These are phyloP conservation scores for Macropis europaea DNA, from an alignment of 2,888 invertebrate species.

Conservation along the genomic window DNA sequence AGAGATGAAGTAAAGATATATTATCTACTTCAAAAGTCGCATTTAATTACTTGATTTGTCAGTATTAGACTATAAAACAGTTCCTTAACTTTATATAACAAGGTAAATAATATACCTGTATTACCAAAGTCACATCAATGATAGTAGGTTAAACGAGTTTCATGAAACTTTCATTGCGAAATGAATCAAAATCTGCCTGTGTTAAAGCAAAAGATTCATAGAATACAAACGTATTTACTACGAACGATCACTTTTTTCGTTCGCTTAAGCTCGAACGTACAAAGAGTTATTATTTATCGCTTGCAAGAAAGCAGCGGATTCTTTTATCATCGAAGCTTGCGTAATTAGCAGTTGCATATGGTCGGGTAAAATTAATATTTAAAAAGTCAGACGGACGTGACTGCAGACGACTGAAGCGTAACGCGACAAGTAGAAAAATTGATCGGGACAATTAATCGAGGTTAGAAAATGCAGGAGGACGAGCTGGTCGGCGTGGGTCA, in stretches of 20 bases:
- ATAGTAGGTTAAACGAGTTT: neutral
- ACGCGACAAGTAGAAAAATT: constrained; percentile 22
- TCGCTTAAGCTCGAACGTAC: neutral
- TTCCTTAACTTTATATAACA: constrained; percentile 30
- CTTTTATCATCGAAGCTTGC: neutral
- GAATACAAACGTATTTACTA: constrained; percentile 3
- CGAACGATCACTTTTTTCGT: neutral
- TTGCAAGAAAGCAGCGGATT: neutral
- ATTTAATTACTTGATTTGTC: too few species aligned
- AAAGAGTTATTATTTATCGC: neutral
- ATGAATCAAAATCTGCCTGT: neutral
- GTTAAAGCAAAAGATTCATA: neutral
- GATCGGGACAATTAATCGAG: neutral
- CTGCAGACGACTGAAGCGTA: neutral
- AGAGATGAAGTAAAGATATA: too few species aligned
- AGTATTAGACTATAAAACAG: too few species aligned
- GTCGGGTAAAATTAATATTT: constrained; percentile 33
- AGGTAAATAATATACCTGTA: constrained; percentile 12
- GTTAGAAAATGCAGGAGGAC: neutral
- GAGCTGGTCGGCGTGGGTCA: neutral
- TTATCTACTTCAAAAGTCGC: too few species aligned
- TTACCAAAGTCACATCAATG: constrained; percentile 33
- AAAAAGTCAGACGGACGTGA: constrained; percentile 32
- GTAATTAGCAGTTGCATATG: constrained; percentile 29
- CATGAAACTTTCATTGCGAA: neutral